These are phyloP conservation scores for Drosophila trapezifrons DNA, from an alignment of 1,140 invertebrate species.

Conservation along the genomic window DNA sequence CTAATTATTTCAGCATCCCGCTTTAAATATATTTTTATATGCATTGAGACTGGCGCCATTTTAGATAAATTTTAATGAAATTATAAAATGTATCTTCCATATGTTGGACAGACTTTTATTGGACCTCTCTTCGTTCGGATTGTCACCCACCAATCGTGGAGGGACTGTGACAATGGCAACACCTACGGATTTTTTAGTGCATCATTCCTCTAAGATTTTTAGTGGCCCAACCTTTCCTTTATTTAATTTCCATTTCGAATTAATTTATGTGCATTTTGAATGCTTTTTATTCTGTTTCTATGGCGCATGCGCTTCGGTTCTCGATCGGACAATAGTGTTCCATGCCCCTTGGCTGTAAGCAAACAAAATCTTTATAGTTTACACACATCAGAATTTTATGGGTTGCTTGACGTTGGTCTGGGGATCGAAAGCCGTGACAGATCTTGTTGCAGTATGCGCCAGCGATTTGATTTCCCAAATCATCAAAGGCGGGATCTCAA, in stretches of 20 bases:
- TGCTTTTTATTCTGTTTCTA: slow-evolving; percentile 21
- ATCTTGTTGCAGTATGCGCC: slow-evolving; percentile 20
- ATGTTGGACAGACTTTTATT: slow-evolving; percentile 53
- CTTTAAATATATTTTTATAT: slow-evolving; percentile 23
- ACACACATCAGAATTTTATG: slow-evolving; percentile 54
- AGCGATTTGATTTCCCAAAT: slow-evolving; percentile 12
- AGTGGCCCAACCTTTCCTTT: slow-evolving; percentile 17
- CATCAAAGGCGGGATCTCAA: slow-evolving; percentile 46
- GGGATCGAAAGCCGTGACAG: slow-evolving; percentile 1
- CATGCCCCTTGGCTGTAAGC: slow-evolving; percentile 18
- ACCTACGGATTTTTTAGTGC: slow-evolving; percentile 64
- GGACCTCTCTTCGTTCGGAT: slow-evolving; percentile 7
- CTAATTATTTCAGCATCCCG: slow-evolving; percentile 8
- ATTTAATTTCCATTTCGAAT: slow-evolving; percentile 42
- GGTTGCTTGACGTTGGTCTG: slow-evolving; percentile 15
- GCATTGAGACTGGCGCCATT: slow-evolving; percentile 62
- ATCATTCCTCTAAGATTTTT: slow-evolving; percentile 13
- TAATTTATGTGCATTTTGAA: slow-evolving; percentile 72
- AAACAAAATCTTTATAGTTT: slow-evolving; percentile 56
- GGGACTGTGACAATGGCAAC: slow-evolving; percentile 62
- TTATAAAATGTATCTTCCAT: slow-evolving; percentile 58
- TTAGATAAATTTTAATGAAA: slow-evolving; percentile 65
- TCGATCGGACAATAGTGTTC: slow-evolving; percentile 32
- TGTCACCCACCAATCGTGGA: slow-evolving; percentile 19
- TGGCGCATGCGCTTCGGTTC: slow-evolving; percentile 71